Evolutionary conservation across 1,140 invertebrate genomes (phyloP), one percentile per base, ranked within the genome.

Genomic region (Megalonaias nervosa): DNA sequence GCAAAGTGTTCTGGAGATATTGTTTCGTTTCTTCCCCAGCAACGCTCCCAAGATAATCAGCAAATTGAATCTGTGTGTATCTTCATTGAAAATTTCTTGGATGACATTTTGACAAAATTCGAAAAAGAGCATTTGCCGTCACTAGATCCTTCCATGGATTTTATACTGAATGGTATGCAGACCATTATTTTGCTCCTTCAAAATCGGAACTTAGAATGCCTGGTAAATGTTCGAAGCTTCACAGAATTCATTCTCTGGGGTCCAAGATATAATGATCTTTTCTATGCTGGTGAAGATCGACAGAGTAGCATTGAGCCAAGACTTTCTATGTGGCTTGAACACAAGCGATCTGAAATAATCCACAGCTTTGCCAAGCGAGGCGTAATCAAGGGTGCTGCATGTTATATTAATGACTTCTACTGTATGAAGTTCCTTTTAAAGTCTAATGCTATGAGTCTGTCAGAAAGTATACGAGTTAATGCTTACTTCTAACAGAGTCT

Each of bases 401-500:
- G 71, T 81, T 61, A 75, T 67, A 77, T 89, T 15, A 81, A 83
- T 19, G 86, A 89, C 31, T 88, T 86, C 67, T 89, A 89, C 76
- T 80, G 82, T 13, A 82, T 89, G 77, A 88, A 88, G 75, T 89
- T 89, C 77, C 79, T 89, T 67, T 75, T 88, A 60, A 89, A 89
- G 71, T 83, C 88, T n/a, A 86, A 83, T 73, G 82, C 86, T 26
- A 81, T 81, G 19, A 86, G 85, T 66, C 77, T 89, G 67, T 82
- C 85, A 4, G 88, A 89, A 62, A 85, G 84, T 81, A 79, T 85
- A n/a, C 68, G 85, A 16, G 75, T 81, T 67, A 77, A 85, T 76
- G 48, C 74, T 57, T 48, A 48, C 38, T 48, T 48, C 38, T 48
- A 48, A 48, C 38, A 48, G 6, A 48, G 38, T 48, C 38, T 48